Evolutionary conservation across 2,113 vertebrate genomes (phyloP), one percentile per base, ranked within the genome.

Genomic region (Eulacestoma nigropectus): DNA sequence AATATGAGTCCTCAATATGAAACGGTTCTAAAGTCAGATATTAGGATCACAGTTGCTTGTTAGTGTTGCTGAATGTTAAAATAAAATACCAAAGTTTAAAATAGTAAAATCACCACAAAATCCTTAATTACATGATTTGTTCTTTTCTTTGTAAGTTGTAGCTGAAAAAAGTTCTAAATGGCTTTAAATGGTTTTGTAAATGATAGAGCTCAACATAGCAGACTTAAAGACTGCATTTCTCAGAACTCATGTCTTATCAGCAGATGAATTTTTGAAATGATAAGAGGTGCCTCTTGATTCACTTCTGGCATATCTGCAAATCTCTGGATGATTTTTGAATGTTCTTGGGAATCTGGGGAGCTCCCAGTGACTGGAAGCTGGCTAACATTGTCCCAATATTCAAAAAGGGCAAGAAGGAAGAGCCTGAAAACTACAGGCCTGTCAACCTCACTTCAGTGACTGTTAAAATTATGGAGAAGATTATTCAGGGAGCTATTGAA

Each of bases 41-140:
- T 23, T 56, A 42, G 27, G 11, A 59, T 10, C 12, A 65, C 5
- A 30, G 12, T 44, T 93, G 35, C 82, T 96, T 93, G 44, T 91
- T 96, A 84, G n/a, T 26, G 13, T 63, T 6, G 2, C 3, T 65
- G 42, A 89, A 32, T 73, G 53, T 91, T 95, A 96, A 68, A 80
- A 50, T 73, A 23, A 52, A 86, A 77, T 56, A 90, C 7, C 70
- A 95, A 67, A 90, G 91, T 96, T 91, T 94, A 83, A 68, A 97
- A 67, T 17, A 94, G 33, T 37, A 76, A 60, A 77, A 90, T 46
- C 19, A 75, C 11, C 19, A 19, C 15, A 49, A 46, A 90, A 88
- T 44, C 50, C 44, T 65, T 94, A 94, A 87, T 87, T 87, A 41
- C n/a, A 63, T 60, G 8, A 33, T 89, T 92, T 94, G 33, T 52